Conservation (phyloP, 2,888 invertebrate genomes). For the Cerceris ruficornis region DNA sequence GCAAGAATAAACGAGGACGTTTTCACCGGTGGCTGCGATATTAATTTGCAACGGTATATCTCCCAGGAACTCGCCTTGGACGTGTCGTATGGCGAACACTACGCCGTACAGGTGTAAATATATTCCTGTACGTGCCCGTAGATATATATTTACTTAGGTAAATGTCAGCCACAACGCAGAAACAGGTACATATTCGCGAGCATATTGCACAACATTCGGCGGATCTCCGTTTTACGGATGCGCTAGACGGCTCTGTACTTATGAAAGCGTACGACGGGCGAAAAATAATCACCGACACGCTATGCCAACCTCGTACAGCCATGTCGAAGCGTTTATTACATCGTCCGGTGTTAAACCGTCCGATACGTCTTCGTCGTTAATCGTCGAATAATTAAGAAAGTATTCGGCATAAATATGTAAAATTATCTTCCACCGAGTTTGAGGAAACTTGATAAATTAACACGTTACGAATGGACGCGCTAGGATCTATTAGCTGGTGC, state of each 20-base stretch:
- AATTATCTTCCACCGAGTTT: no score
- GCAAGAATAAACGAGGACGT: background rate
- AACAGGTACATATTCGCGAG: conserved; percentile 1
- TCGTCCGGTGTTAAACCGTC: background rate
- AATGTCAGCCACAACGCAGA: conserved; percentile 4
- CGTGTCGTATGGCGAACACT: background rate
- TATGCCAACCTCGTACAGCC: background rate
- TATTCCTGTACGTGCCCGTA: background rate
- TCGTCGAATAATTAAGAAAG: no score
- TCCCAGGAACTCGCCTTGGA: background rate
- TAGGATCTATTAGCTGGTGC: no score
- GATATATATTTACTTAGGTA: conserved; percentile 8
- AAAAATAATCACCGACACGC: conserved; percentile 1
- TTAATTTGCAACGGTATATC: conserved; percentile 17
- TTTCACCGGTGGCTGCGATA: conserved; percentile 10
- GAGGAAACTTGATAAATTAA: no score
- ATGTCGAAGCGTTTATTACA: conserved; percentile 1
- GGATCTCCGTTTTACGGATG: background rate
- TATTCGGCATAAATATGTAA: no score
- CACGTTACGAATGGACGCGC: no score
- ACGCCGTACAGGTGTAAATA: background rate
- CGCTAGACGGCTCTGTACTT: background rate
- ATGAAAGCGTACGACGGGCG: background rate
- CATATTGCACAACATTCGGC: conserved; percentile 15
- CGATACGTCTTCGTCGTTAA: no score